Percentiles rank a stretch among this genome's conserved stretches.
Evolutionary conservation across 2,888 invertebrate genomes (phyloP).

Genomic region (Lampropteryx suffumata): DNA sequence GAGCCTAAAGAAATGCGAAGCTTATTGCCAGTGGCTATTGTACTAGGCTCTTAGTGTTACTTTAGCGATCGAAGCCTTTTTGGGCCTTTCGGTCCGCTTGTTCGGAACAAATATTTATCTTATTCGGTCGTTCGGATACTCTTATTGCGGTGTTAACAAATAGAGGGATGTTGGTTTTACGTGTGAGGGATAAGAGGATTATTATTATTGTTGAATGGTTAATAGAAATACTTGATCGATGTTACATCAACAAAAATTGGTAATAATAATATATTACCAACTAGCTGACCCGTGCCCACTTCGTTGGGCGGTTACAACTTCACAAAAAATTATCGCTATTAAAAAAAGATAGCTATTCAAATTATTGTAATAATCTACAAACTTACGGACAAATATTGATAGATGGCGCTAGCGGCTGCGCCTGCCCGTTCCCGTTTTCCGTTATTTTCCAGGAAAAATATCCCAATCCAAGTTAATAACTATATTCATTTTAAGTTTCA

Average conservation of each 20-base stretch:
- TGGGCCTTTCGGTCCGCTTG: slow-evolving; percentile 48
- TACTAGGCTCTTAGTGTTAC: slow-evolving; percentile 68
- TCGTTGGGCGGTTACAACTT: no score
- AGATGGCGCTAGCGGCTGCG: no score
- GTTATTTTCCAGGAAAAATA: no score
- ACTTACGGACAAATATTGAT: no score
- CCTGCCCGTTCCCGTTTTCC: no score
- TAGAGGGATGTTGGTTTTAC: slow-evolving; percentile 48
- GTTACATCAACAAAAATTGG: background rate
- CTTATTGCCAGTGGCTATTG: slow-evolving; percentile 54
- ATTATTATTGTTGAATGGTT: slow-evolving; percentile 34
- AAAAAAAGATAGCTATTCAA: no score
- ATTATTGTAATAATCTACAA: no score
- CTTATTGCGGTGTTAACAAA: slow-evolving; percentile 73
- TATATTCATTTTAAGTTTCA: no score
- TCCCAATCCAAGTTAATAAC: no score
- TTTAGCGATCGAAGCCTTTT: slow-evolving; percentile 57
- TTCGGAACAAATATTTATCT: slow-evolving; percentile 68
- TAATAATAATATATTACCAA: no score
- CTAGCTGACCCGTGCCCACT: no score
- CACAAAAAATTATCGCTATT: no score
- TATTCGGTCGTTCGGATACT: slow-evolving; percentile 57
- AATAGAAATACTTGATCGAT: slow-evolving; percentile 10
- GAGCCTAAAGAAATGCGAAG: slow-evolving; percentile 9
- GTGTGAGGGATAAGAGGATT: slow-evolving; percentile 37